These are phyloP conservation scores for Romanomermis culicivorax DNA, from an alignment of 2,888 invertebrate species.

Conservation along the genomic window DNA sequence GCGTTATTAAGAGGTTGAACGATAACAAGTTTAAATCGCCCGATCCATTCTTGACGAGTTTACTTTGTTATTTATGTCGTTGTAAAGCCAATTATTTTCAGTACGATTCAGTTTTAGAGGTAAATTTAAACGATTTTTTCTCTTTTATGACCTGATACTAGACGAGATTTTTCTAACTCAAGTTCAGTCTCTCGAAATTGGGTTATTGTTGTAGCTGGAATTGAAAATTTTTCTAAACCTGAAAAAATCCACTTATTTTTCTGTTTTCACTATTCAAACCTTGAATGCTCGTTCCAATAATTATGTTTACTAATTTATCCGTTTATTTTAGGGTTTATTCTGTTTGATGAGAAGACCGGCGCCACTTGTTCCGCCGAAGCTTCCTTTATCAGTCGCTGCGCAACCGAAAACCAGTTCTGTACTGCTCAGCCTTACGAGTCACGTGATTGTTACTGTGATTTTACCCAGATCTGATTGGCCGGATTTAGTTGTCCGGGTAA, in stretches of 20 bases:
- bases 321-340: slow-evolving; percentile 43
- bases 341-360: slow-evolving; percentile 62
- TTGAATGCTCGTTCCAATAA: slow-evolving; percentile 2
- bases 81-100: slow-evolving; percentile 44
- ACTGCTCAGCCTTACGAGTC: slow-evolving; percentile 11
- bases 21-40: slow-evolving; percentile 53
- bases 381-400: too few species aligned
- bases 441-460: neutral
- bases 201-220: too few species aligned
- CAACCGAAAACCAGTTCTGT: too few species aligned
- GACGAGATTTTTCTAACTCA: too few species aligned
- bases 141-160: too few species aligned
- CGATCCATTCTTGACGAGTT: slow-evolving; percentile 52
- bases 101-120: slow-evolving; percentile 15
- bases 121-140: neutral
- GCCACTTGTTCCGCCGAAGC: too few species aligned
- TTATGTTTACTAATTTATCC: neutral
- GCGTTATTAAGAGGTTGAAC: slow-evolving; percentile 57
- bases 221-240: too few species aligned
- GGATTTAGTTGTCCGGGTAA: neutral
- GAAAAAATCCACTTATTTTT: neutral
- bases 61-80: slow-evolving; percentile 57
- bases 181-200: too few species aligned
- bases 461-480: neutral
- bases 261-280: neutral